These are phyloP conservation scores for Oncorhynchus gorbuscha DNA, from an alignment of 2,113 vertebrate genomes.

Conservation along the genomic window DNA sequence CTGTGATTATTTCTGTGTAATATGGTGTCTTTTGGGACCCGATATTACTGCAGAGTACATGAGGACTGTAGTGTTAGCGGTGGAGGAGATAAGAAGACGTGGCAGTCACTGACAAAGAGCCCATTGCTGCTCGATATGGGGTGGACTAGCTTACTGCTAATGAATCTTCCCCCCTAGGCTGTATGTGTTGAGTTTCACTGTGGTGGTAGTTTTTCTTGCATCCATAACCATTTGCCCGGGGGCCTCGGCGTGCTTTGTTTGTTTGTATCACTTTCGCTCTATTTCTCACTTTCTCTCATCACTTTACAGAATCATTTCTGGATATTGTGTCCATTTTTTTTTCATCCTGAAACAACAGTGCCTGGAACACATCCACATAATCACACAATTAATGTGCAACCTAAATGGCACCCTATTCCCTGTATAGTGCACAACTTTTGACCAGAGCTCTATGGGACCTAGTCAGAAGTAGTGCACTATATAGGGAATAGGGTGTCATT, in stretches of 20 bases:
- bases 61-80: neutral
- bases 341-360: neutral
- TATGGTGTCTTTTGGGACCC: too few relatives aligned
- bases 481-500: too few relatives aligned
- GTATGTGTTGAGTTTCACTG: constrained; percentile 20
- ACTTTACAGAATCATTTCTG: neutral
- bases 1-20: neutral
- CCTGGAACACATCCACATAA: too few relatives aligned
- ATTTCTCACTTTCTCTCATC: too few relatives aligned
- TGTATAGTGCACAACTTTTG: too few relatives aligned
- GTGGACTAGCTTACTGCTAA: constrained; percentile 39
- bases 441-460: too few relatives aligned
- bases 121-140: constrained; percentile 33
- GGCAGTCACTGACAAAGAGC: constrained; percentile 30
- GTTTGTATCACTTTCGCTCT: constrained; percentile 20
- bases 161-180: constrained; percentile 39
- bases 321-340: neutral
- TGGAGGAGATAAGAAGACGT: constrained; percentile 26
- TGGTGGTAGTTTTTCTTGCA: constrained; percentile 43
- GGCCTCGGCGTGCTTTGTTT: constrained; percentile 21
- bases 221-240: constrained; percentile 42
- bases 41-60: too few relatives aligned
- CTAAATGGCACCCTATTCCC: too few relatives aligned
- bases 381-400: too few relatives aligned
- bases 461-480: too few relatives aligned